These are phyloP conservation scores for Hypselothyrea guttata DNA, from an alignment of 2,888 invertebrate genomes.

Conservation along the genomic window DNA sequence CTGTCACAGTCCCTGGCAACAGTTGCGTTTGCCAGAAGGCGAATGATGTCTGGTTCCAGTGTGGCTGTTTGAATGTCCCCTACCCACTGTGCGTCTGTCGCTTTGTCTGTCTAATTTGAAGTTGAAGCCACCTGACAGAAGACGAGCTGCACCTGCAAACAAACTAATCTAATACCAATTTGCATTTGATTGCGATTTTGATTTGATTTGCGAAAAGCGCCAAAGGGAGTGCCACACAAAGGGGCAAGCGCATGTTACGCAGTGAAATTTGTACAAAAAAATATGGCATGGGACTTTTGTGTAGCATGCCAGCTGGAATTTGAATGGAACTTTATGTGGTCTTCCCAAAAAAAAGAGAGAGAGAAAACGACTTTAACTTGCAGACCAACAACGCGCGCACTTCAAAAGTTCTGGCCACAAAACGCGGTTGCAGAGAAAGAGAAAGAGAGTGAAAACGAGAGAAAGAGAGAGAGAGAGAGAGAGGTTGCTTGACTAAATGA, in stretches of 20 bases:
- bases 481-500: constrained; percentile 64
- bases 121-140: constrained; percentile 49
- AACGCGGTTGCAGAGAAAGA: constrained; percentile 51
- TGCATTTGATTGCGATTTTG: constrained; percentile 74
- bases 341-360: too few species aligned
- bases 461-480: neutral
- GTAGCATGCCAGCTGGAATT: too few species aligned
- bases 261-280: constrained; percentile 44
- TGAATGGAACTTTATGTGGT: too few species aligned
- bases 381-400: constrained; percentile 32
- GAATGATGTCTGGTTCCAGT: neutral
- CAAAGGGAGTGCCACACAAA: neutral
- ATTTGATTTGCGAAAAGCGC: constrained; percentile 55
- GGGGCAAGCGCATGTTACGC: constrained; percentile 33
- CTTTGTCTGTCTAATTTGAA: constrained; percentile 52
- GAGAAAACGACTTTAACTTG: too few species aligned
- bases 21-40: constrained; percentile 51
- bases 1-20: constrained; percentile 54
- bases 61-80: too few species aligned
- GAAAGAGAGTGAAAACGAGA: too few species aligned
- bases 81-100: neutral
- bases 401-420: constrained; percentile 51
- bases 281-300: too few species aligned
- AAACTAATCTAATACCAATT: constrained; percentile 77
- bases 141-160: constrained; percentile 50